Evolutionary conservation across 1,140 invertebrate genomes (phyloP).

Genomic region (Oryctes rhinoceros): DNA sequence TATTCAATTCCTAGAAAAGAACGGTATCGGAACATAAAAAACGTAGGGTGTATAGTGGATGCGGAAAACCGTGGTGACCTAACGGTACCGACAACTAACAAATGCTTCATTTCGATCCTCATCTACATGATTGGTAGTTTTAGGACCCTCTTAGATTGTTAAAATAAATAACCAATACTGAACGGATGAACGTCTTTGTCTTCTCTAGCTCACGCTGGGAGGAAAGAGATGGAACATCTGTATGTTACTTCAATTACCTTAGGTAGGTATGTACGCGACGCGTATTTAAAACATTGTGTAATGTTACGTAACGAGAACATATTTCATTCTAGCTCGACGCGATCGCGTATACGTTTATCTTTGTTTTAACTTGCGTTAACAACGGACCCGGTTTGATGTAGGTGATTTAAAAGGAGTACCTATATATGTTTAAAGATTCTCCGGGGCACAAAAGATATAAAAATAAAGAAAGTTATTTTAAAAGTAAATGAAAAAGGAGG

Average conservation of each 20-base stretch:
- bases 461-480: conserved; percentile 43
- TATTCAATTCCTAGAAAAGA: conserved; percentile 48
- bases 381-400: neutral
- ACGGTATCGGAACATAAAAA: conserved; percentile 48
- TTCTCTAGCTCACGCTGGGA: neutral
- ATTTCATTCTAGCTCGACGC: conserved; percentile 16
- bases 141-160: conserved; percentile 35
- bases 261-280: neutral
- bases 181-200: conserved; percentile 21
- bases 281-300: conserved; percentile 39
- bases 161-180: conserved; percentile 10
- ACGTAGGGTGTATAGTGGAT: conserved; percentile 46
- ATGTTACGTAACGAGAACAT: conserved; percentile 38
- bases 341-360: neutral
- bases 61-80: conserved; percentile 48
- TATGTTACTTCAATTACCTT: conserved; percentile 18
- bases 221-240: neutral
- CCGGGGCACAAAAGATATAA: conserved; percentile 42
- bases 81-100: conserved; percentile 48
- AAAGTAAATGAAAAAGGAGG: conserved; percentile 44
- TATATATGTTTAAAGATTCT: conserved; percentile 20
- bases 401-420: conserved; percentile 15
- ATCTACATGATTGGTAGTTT: conserved; percentile 45
- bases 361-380: conserved; percentile 30
- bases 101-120: conserved; percentile 47